phyloP scores from a whole-genome alignment of 2,797 vertebrate genomes.

The Chromis chromis region DNA sequence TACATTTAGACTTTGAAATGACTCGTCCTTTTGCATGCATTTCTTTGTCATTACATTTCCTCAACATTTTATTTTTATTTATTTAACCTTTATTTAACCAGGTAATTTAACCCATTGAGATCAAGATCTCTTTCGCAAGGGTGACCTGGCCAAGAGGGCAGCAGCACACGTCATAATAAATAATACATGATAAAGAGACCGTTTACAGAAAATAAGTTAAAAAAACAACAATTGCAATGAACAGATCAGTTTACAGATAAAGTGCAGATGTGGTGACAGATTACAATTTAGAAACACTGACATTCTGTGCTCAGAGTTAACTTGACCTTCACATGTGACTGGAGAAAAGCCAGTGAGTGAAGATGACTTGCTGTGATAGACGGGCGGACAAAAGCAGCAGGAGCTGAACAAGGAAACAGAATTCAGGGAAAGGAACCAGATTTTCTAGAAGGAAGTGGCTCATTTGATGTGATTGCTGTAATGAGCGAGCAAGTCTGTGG shows the following conservation, averaged over 20 bases:
- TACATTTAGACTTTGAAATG: background rate
- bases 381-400: constrained; percentile 52
- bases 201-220: too few relatives aligned
- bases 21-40: background rate
- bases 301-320: constrained; percentile 6
- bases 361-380: constrained; percentile 47
- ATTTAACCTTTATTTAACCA: too few relatives aligned
- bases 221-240: too few relatives aligned
- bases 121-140: too few relatives aligned
- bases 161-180: too few relatives aligned
- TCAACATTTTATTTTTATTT: too few relatives aligned
- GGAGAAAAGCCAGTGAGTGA: constrained; percentile 47
- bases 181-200: too few relatives aligned
- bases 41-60: constrained; percentile 6
- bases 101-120: too few relatives aligned
- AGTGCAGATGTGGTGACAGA: too few relatives aligned
- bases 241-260: too few relatives aligned
- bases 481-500: constrained; percentile 58
- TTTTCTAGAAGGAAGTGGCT: constrained; percentile 47
- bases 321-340: constrained; percentile 59
- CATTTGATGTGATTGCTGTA: constrained; percentile 79
- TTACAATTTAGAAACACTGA: too few relatives aligned
- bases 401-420: constrained; percentile 31
- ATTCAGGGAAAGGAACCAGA: constrained; percentile 38
- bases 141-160: too few relatives aligned